phyloP scores from a whole-genome alignment of 2,113 vertebrate genomes.

The Haliaeetus leucogaster region DNA sequence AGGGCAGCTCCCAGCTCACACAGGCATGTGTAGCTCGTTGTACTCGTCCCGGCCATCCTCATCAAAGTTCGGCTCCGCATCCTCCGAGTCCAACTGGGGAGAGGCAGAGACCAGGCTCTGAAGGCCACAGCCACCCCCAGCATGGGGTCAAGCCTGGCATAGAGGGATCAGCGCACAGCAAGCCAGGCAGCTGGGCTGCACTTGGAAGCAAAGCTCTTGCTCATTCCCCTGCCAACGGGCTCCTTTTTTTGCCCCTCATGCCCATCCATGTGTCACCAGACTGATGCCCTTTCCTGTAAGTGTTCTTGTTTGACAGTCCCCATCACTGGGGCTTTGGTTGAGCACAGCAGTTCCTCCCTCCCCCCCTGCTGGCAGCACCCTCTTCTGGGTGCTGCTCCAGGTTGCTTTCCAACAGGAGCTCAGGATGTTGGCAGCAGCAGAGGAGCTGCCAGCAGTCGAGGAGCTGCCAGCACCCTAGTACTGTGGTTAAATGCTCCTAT shows the following conservation, averaged over 20 bases:
- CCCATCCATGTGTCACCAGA: accelerated
- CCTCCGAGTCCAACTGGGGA: constrained; percentile 88
- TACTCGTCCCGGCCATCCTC: constrained; percentile 95
- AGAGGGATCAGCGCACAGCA: neutral
- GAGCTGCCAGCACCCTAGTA: neutral
- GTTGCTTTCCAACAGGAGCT: neutral
- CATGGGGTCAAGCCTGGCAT: neutral
- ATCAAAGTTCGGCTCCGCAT: constrained; percentile 91
- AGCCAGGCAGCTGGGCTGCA: neutral
- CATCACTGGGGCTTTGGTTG: neutral
- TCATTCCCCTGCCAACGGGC: neutral
- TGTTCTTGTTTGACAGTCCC: neutral
- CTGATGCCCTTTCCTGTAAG: neutral
- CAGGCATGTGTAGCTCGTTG: constrained; percentile 98
- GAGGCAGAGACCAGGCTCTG: neutral
- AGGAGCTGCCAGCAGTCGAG: neutral
- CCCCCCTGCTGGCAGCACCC: neutral
- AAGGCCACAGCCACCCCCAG: neutral
- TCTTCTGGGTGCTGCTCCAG: neutral
- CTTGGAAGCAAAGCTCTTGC: neutral
- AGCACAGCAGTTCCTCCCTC: neutral
- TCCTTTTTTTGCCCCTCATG: neutral
- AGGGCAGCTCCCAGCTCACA: constrained; percentile 69
- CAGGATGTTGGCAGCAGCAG: neutral
- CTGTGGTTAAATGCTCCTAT: neutral